Evolutionary conservation across 2,888 invertebrate genomes (phyloP).

Genomic region (Euphydryas editha): DNA sequence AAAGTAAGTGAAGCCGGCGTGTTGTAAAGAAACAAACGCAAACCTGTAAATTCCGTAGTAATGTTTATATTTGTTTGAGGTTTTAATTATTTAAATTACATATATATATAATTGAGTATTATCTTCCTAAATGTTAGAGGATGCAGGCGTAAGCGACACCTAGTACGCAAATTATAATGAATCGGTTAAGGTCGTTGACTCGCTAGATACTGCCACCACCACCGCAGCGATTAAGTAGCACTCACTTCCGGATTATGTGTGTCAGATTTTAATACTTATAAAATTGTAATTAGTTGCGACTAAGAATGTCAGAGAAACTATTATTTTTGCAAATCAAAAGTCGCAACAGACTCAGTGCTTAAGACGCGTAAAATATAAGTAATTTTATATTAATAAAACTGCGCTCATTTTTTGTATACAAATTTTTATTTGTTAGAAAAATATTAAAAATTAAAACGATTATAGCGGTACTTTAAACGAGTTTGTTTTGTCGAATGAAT

Average conservation of each 20-base stretch:
- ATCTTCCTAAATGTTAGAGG: no score
- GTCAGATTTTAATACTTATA: conserved; percentile 1
- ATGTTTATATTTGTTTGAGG: no score
- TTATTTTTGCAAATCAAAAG: conserved; percentile 1
- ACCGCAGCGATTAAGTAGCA: neutral
- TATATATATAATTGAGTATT: no score
- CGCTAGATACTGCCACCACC: no score
- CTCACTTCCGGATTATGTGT: neutral
- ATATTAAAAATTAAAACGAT: neutral
- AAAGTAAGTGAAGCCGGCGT: no score
- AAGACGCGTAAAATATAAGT: neutral
- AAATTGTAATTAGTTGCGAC: neutral
- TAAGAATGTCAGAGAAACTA: conserved; percentile 1
- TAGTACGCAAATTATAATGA: neutral
- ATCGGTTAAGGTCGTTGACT: conserved; percentile 9
- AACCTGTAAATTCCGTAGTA: no score
- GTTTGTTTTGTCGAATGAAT: neutral
- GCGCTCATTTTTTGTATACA: neutral
- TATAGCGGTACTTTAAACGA: neutral
- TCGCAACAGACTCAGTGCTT: neutral
- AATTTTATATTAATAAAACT: neutral
- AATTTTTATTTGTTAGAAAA: neutral
- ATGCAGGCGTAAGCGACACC: no score
- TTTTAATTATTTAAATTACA: no score
- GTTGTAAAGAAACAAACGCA: no score